Evolutionary conservation across 1,140 invertebrate genomes (phyloP).

Genomic region (Brachionus sp.): DNA sequence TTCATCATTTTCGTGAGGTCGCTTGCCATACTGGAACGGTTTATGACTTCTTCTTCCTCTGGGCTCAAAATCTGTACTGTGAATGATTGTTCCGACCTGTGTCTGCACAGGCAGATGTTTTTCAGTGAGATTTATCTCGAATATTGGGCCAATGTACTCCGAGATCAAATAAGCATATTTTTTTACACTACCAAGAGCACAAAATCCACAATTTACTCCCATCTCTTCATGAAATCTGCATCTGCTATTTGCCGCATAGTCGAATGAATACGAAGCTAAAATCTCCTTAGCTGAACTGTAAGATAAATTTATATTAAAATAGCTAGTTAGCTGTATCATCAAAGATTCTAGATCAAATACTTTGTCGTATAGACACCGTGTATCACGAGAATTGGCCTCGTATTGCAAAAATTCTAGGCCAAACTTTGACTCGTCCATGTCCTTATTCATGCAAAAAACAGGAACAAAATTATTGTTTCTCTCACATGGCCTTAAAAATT

Average conservation of each 20-base stretch:
- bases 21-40: background rate
- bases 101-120: background rate
- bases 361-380: background rate
- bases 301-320: background rate
- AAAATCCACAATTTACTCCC: background rate
- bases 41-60: background rate
- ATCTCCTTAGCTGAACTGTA: background rate
- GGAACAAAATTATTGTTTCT: slow-evolving; percentile 34
- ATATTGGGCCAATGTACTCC: background rate
- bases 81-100: background rate
- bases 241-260: slow-evolving; percentile 23
- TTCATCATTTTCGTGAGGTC: background rate
- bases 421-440: slow-evolving; percentile 24
- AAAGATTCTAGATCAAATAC: slow-evolving; percentile 24
- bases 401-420: background rate
- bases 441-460: slow-evolving; percentile 10
- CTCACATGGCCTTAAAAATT: background rate
- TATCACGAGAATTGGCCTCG: background rate
- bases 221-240: slow-evolving; percentile 23
- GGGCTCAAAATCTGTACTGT: background rate
- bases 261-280: background rate
- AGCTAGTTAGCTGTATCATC: background rate
- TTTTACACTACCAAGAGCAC: slow-evolving; percentile 16
- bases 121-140: background rate
- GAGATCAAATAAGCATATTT: slow-evolving; percentile 5